Conservation (phyloP, 2,113 vertebrate species). For the Sclerurus mexicanus region DNA sequence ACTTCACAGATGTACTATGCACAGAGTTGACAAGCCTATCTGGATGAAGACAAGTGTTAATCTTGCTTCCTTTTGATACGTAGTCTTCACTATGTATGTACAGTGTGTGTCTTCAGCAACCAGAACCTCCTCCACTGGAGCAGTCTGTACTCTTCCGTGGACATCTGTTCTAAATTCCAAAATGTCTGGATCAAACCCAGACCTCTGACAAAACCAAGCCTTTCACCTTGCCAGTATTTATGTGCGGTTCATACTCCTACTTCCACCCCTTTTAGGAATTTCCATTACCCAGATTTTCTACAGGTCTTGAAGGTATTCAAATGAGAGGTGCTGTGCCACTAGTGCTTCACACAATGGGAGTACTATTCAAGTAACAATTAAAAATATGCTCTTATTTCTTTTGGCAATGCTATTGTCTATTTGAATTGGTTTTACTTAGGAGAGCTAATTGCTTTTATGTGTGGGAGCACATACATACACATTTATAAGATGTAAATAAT, state of each 20-base stretch:
- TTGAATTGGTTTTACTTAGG: neutral
- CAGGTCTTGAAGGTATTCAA: neutral
- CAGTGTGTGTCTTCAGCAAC: neutral
- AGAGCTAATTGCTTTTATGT: neutral
- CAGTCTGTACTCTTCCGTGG: neutral
- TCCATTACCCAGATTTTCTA: neutral
- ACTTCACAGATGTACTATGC: neutral
- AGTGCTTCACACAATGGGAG: neutral
- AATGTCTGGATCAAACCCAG: neutral
- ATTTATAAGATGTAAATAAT: neutral
- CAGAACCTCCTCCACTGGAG: neutral
- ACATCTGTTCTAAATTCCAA: neutral
- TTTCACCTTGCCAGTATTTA: neutral
- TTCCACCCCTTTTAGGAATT: neutral
- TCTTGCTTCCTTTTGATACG: accelerated
- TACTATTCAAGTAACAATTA: neutral
- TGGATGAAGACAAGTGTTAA: neutral
- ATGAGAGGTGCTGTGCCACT: neutral
- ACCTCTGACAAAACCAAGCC: neutral
- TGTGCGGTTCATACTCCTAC: neutral
- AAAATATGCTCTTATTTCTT: neutral
- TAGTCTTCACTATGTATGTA: neutral
- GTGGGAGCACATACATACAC: neutral
- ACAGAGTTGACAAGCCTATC: neutral
- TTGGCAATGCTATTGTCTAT: neutral